phyloP scores from a whole-genome alignment of 2,797 vertebrate genomes.

The Falco berigora region DNA sequence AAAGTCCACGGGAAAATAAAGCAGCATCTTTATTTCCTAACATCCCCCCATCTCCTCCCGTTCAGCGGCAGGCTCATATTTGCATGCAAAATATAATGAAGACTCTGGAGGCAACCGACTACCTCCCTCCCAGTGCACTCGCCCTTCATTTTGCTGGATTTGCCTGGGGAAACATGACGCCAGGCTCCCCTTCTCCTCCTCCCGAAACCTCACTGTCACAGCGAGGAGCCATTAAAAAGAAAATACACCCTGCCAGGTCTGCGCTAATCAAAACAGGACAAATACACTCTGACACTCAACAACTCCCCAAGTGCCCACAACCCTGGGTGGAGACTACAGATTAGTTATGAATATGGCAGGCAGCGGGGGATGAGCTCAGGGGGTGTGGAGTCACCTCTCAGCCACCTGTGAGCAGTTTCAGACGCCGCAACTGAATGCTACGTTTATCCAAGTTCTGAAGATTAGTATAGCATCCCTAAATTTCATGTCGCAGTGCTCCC shows the following conservation, averaged over 20 bases:
- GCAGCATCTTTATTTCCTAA: background rate
- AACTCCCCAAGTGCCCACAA: slow-evolving; percentile 73
- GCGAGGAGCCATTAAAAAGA: slow-evolving; percentile 75
- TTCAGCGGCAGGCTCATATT: background rate
- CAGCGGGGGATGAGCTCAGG: background rate
- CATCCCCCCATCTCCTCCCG: background rate
- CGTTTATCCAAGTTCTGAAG: slow-evolving; percentile 18
- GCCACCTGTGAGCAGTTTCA: background rate
- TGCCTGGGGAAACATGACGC: slow-evolving; percentile 3
- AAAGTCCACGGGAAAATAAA: background rate
- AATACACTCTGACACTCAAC: slow-evolving; percentile 80
- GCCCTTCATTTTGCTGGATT: background rate
- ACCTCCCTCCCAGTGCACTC: background rate
- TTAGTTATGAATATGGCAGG: slow-evolving; percentile 68
- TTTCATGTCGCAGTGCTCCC: background rate
- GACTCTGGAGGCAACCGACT: background rate
- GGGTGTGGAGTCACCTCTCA: background rate
- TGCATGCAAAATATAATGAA: background rate
- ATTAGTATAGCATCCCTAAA: background rate
- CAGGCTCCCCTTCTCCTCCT: slow-evolving; percentile 36
- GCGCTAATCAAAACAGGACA: slow-evolving; percentile 76
- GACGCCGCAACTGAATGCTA: background rate
- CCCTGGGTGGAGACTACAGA: slow-evolving; percentile 63
- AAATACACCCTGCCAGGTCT: slow-evolving; percentile 76
- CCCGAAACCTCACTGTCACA: slow-evolving; percentile 67